Evolutionary conservation across 2,888 invertebrate species (phyloP).

Genomic region (Ypsolopha sequella): DNA sequence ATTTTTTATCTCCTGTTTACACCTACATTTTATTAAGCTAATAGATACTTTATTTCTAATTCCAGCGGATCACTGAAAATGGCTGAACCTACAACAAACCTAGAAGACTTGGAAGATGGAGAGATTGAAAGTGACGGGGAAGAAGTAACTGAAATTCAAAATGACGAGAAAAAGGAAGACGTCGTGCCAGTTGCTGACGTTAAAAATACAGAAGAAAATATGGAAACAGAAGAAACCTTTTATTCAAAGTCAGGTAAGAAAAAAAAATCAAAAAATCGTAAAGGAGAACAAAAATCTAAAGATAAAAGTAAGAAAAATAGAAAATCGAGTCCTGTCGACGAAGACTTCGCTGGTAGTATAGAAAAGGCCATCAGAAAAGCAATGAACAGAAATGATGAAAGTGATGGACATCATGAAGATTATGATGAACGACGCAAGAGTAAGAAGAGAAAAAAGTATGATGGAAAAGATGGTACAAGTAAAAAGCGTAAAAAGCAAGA

Average conservation of each 20-base stretch:
- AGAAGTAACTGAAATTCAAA: slow-evolving; percentile 31
- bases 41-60: slow-evolving; percentile 21
- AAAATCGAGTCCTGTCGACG: slow-evolving; percentile 57
- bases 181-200: slow-evolving; percentile 16
- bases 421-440: slow-evolving; percentile 63
- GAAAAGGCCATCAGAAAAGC: slow-evolving; percentile 84
- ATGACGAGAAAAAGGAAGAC: slow-evolving; percentile 29
- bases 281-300: slow-evolving; percentile 59
- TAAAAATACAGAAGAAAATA: slow-evolving; percentile 24
- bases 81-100: slow-evolving; percentile 35
- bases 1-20: not conserved
- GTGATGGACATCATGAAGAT: slow-evolving; percentile 54
- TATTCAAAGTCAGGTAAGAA: slow-evolving; percentile 61
- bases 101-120: slow-evolving; percentile 86
- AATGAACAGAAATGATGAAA: slow-evolving; percentile 76
- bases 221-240: slow-evolving; percentile 37
- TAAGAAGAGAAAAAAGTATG: slow-evolving; percentile 71
- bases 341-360: slow-evolving; percentile 84
- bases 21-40: not conserved
- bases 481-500: slow-evolving; percentile 71
- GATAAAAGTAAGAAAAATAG: slow-evolving; percentile 64
- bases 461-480: slow-evolving; percentile 67
- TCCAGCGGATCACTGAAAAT: slow-evolving; percentile 48
- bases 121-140: slow-evolving; percentile 81
- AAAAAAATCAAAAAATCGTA: slow-evolving; percentile 62